Evolutionary conservation across 1,140 invertebrate genomes (phyloP), one percentile per base, ranked within the genome.

Genomic region (Coelopa frigida): DNA sequence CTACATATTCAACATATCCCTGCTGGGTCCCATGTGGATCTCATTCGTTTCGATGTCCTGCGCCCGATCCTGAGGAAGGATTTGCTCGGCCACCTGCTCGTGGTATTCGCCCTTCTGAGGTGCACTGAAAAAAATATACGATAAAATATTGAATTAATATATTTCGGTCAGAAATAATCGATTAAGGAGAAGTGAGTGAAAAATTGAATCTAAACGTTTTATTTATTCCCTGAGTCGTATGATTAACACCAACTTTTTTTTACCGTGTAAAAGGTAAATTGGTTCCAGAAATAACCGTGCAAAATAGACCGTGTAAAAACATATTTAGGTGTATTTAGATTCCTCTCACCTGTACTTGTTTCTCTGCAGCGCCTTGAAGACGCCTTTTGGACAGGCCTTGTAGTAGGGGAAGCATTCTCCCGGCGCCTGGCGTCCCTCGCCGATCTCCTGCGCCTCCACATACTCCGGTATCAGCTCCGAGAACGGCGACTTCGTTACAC

Each of bases 331-430:
- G 12, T 40, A 12, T 22, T 21, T 2, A 22, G 3, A 8, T 12
- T 4, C 24, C 3, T 22, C 7, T 17, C 73, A 82, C 77, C 76
- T 73, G 58, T 84, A 85, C 68, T 81, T 79, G 65, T 82, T 81
- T 39, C 73, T 74, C 22, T 77, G 74, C 47, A 62, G 33, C 7
- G 75, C 70, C 48, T 78, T 73, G 58, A 88, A 89, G 18, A 89
- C 73, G 22, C 85, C 87, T 64, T 86, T 86, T n/a, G 85, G 82
- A 58, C 87, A 89, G 17, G 80, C 76, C 59, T 85, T 83, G 66
- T 83, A 84, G 56, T 89, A 89, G 3, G 83, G 83, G 79, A 84
- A 89, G 64, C 87, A 89, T 63, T 89, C 86, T n/a, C 84, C 82
- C 0, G 76, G 73, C 15, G 70, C 68, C 40, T 55, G 48, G n/a